phyloP scores from a whole-genome alignment of 2,797 vertebrate species.

The Amniataba percoides region DNA sequence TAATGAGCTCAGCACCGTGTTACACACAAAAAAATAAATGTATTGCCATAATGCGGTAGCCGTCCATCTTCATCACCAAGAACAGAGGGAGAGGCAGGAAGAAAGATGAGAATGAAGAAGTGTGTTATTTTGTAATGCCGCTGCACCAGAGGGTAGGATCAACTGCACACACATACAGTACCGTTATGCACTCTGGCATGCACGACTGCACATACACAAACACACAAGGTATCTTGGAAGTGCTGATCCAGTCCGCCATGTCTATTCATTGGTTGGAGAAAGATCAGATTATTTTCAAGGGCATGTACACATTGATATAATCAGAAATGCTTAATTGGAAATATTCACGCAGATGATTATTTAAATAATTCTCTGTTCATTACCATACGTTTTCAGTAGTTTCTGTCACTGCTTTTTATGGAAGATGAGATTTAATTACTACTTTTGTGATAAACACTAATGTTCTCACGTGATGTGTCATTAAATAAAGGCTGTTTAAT shows the following conservation, averaged over 20 bases:
- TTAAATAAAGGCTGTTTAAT: slow-evolving; percentile 42
- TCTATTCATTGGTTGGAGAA: slow-evolving; percentile 37
- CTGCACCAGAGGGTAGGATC: slow-evolving; percentile 31
- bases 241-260: slow-evolving; percentile 39
- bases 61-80: slow-evolving; percentile 22
- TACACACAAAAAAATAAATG: slow-evolving; percentile 15
- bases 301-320: slow-evolving; percentile 60
- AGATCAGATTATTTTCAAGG: slow-evolving; percentile 64
- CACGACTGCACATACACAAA: slow-evolving; percentile 30
- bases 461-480: slow-evolving; percentile 40
- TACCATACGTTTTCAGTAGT: slow-evolving; percentile 41
- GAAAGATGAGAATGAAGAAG: not conserved
- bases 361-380: slow-evolving; percentile 55
- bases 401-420: slow-evolving; percentile 30
- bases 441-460: slow-evolving; percentile 33
- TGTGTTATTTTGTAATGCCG: slow-evolving; percentile 24
- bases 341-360: slow-evolving; percentile 61
- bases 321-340: slow-evolving; percentile 63
- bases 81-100: not conserved
- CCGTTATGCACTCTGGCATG: slow-evolving; percentile 26
- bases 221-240: slow-evolving; percentile 14
- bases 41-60: not conserved
- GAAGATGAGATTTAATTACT: slow-evolving; percentile 40
- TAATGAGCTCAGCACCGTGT: slow-evolving; percentile 14
- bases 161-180: slow-evolving; percentile 13